Evolutionary conservation across 2,888 invertebrate species (phyloP).

Genomic region (Drosophila vallismaia): DNA sequence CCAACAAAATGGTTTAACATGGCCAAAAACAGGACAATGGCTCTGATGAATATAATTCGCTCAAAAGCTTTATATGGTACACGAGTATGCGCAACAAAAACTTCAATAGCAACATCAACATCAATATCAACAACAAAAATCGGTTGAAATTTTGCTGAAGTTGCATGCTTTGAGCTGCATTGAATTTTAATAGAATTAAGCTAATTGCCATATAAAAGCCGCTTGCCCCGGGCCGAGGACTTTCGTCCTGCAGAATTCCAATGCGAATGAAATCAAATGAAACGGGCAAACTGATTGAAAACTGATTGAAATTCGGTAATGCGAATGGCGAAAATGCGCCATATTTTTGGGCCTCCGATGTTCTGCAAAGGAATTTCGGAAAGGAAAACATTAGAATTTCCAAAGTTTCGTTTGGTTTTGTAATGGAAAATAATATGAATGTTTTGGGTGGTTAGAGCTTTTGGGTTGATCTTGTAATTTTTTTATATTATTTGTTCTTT

Average conservation of each 20-base stretch:
- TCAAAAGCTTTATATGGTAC: constrained; percentile 22
- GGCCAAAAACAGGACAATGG: constrained; percentile 9
- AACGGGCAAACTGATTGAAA: constrained; percentile 59
- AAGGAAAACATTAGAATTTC: neutral
- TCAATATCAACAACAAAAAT: constrained; percentile 1
- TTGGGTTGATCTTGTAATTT: too few species aligned
- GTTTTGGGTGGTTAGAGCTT: too few species aligned
- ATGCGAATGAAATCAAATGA: constrained; percentile 32
- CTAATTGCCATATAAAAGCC: constrained; percentile 68
- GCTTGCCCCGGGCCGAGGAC: constrained; percentile 11
- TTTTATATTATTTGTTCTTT: too few species aligned
- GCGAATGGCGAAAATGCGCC: constrained; percentile 20
- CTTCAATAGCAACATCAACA: constrained; percentile 3
- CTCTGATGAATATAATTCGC: constrained; percentile 29
- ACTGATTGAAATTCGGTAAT: constrained; percentile 51
- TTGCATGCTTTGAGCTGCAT: constrained; percentile 32
- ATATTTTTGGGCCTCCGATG: constrained; percentile 14
- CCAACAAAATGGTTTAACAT: constrained; percentile 10
- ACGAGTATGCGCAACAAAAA: constrained; percentile 6
- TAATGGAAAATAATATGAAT: too few species aligned
- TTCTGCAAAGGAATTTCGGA: constrained; percentile 29
- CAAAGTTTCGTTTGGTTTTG: too few species aligned
- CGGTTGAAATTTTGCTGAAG: constrained; percentile 3
- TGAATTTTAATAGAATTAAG: constrained; percentile 73
- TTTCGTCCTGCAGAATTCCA: constrained; percentile 3